phyloP scores from a whole-genome alignment of 1,140 invertebrate species.

The Samia ricini region DNA sequence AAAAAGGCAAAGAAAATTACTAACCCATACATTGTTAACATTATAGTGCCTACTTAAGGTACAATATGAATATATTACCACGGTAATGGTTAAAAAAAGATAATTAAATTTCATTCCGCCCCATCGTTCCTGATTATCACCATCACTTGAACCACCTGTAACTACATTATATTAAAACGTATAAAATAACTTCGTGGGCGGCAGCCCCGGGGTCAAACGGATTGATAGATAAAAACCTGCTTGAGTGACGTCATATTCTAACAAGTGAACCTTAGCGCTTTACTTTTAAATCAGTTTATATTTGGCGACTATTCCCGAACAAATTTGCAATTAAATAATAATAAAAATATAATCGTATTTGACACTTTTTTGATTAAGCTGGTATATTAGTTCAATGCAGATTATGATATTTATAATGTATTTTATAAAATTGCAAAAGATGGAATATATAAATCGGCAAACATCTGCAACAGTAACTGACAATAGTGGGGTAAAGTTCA shows the following conservation, averaged over 20 bases:
- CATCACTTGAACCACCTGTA: slow-evolving; percentile 12
- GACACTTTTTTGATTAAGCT: no score
- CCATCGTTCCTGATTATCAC: neutral
- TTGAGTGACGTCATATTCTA: slow-evolving; percentile 49
- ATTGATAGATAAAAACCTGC: slow-evolving; percentile 59
- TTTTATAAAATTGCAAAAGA: no score
- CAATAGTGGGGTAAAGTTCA: no score
- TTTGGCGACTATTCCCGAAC: neutral
- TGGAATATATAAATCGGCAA: no score
- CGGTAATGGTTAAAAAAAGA: neutral
- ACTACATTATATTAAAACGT: slow-evolving; percentile 25
- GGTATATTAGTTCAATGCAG: no score
- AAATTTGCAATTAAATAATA: neutral
- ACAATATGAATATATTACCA: no score
- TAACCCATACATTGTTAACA: no score
- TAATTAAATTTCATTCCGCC: neutral
- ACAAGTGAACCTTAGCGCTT: slow-evolving; percentile 18
- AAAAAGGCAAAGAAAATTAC: no score
- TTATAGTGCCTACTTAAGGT: no score
- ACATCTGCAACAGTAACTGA: no score
- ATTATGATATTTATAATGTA: no score
- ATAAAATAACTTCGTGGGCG: slow-evolving; percentile 53
- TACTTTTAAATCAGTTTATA: slow-evolving; percentile 12
- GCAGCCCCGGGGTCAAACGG: slow-evolving; percentile 58
- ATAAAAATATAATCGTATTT: no score